Evolutionary conservation across 1,140 invertebrate species (phyloP).

Genomic region (Elymnias hypermnestra): DNA sequence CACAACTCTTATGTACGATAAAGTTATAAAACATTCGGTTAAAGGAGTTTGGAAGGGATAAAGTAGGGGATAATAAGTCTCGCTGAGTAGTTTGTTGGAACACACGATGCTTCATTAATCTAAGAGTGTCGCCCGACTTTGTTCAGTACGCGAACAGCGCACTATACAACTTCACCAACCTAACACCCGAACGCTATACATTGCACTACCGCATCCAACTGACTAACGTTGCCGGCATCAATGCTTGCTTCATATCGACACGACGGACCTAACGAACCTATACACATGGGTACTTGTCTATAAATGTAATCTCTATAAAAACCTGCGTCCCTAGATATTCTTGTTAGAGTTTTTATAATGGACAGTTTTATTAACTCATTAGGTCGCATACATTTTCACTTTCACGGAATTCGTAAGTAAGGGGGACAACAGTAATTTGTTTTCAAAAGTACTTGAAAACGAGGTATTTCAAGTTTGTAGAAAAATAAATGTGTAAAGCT

Average conservation of each 20-base stretch:
- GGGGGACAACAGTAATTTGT: no score
- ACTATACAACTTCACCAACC: slow-evolving; percentile 18
- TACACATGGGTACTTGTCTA: background rate
- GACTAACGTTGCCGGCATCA: background rate
- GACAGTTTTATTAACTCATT: no score
- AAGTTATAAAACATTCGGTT: slow-evolving; percentile 24
- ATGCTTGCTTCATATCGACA: background rate
- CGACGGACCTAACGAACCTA: background rate
- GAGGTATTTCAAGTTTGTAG: no score
- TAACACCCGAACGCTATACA: slow-evolving; percentile 12
- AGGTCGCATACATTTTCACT: no score
- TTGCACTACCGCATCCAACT: background rate
- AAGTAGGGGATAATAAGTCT: slow-evolving; percentile 31
- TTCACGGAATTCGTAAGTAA: no score
- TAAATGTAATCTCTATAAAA: background rate
- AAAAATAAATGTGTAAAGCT: no score
- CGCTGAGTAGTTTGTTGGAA: slow-evolving; percentile 67
- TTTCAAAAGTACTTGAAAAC: no score
- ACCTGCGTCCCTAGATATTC: background rate
- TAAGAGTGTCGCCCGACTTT: slow-evolving; percentile 46
- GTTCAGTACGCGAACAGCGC: slow-evolving; percentile 40
- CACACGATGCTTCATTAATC: slow-evolving; percentile 63
- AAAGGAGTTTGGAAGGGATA: slow-evolving; percentile 11
- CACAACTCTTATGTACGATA: slow-evolving; percentile 29
- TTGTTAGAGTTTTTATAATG: background rate